Conservation (phyloP, 2,797 vertebrate species). For the Poeciliopsis paucimaculata region DNA sequence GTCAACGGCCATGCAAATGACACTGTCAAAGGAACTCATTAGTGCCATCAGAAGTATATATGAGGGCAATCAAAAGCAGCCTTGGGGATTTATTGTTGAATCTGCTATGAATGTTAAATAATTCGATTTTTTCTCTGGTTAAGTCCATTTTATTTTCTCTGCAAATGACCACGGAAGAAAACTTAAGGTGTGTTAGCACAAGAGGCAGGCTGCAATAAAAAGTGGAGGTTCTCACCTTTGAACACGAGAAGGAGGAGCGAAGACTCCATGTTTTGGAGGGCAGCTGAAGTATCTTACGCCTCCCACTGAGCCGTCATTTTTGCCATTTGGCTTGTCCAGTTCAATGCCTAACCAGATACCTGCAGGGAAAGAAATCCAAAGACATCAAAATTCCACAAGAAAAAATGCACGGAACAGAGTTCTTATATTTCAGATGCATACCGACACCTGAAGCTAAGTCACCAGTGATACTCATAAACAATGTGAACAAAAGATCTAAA, state of each 20-base stretch:
- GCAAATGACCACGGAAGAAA: not conserved
- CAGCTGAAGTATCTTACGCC: slow-evolving; percentile 94
- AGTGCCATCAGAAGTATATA: slow-evolving; percentile 49
- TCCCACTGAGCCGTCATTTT: slow-evolving; percentile 94
- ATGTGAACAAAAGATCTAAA: not conserved
- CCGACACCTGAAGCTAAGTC: not conserved
- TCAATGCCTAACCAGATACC: slow-evolving; percentile 96
- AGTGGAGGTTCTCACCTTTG: slow-evolving; percentile 84
- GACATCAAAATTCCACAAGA: not conserved
- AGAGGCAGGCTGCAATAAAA: not conserved
- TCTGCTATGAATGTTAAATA: slow-evolving; percentile 25
- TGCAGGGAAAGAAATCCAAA: slow-evolving; percentile 47
- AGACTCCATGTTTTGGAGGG: slow-evolving; percentile 91
- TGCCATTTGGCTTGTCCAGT: slow-evolving; percentile 93
- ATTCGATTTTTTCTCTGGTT: slow-evolving; percentile 10
- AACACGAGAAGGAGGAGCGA: slow-evolving; percentile 93
- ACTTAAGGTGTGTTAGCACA: not conserved
- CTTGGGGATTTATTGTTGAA: slow-evolving; percentile 24
- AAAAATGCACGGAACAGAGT: not conserved
- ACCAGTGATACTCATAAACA: not conserved
- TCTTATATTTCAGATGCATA: not conserved
- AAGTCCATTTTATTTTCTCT: slow-evolving; percentile 27
- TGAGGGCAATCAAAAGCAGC: slow-evolving; percentile 43
- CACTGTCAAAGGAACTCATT: slow-evolving; percentile 62
- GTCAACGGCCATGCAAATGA: slow-evolving; percentile 54